phyloP scores from a whole-genome alignment of 2,797 vertebrate genomes.

The Poeciliopsis presidionis region DNA sequence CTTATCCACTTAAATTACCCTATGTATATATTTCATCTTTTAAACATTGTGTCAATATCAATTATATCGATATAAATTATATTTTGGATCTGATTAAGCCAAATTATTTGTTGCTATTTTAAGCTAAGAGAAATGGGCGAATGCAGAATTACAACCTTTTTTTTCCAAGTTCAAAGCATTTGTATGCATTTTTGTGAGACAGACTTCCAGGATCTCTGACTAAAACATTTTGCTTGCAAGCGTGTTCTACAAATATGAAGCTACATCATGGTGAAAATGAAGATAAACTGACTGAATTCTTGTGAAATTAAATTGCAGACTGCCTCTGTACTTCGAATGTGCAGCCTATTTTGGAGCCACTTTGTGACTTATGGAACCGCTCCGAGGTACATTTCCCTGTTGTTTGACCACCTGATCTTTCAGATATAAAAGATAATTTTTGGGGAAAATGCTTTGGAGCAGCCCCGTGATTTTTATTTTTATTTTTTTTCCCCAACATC shows the following conservation, averaged over 20 bases:
- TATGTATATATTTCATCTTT: neutral
- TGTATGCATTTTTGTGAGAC: conserved; percentile 7
- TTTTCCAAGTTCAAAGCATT: conserved; percentile 18
- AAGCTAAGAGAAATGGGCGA: conserved; percentile 30
- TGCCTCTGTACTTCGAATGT: neutral
- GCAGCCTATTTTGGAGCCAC: neutral
- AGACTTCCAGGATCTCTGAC: conserved; percentile 25
- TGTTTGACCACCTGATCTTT: neutral
- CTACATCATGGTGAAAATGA: neutral
- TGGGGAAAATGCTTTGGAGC: neutral
- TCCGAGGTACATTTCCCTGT: neutral
- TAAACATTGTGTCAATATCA: neutral
- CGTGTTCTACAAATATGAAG: neutral
- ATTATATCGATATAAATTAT: neutral
- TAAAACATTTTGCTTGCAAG: conserved; percentile 10
- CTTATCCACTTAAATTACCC: conserved; percentile 7
- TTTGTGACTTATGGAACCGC: neutral
- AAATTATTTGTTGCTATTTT: conserved; percentile 29
- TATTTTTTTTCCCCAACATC: neutral
- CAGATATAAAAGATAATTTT: neutral
- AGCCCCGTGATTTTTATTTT: neutral
- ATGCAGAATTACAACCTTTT: conserved; percentile 15
- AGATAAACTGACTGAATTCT: neutral
- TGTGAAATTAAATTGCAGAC: neutral
- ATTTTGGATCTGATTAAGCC: conserved; percentile 16